phyloP scores from a whole-genome alignment of 2,888 invertebrate species.

The Cataglyphis altisquamis region DNA sequence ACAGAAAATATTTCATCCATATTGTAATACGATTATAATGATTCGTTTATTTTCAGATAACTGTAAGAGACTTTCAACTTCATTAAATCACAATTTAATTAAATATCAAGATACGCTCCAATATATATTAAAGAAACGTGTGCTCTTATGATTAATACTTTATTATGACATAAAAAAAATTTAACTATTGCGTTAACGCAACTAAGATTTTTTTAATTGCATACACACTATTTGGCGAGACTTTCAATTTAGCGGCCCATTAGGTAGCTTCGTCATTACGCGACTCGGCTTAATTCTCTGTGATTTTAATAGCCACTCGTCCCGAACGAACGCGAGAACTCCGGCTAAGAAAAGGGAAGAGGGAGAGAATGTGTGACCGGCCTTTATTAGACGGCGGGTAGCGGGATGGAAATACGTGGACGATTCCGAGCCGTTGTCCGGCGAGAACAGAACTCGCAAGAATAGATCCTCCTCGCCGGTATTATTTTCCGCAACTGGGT shows the following conservation, averaged over 20 bases:
- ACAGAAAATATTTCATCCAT: background rate
- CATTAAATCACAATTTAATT: background rate
- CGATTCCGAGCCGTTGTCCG: slow-evolving; percentile 67
- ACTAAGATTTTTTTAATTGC: slow-evolving; percentile 4
- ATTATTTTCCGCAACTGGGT: slow-evolving; percentile 81
- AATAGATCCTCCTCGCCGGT: slow-evolving; percentile 76
- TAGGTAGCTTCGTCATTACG: slow-evolving; percentile 37
- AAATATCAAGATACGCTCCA: no score
- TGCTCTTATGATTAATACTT: background rate
- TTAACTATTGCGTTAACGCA: background rate
- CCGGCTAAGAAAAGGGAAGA: background rate
- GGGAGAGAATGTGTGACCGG: slow-evolving; percentile 6
- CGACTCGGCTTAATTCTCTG: slow-evolving; percentile 37
- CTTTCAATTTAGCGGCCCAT: slow-evolving; percentile 24
- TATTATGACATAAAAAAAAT: background rate
- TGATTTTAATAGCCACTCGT: slow-evolving; percentile 50
- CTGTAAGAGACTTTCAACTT: background rate
- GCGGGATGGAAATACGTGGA: slow-evolving; percentile 63
- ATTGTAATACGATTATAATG: background rate
- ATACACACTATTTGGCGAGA: slow-evolving; percentile 2
- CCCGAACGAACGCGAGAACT: slow-evolving; percentile 29
- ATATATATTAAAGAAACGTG: background rate
- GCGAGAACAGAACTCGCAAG: slow-evolving; percentile 71
- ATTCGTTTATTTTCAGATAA: background rate
- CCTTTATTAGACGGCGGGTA: slow-evolving; percentile 69